Percentiles rank a stretch among this genome's conserved stretches.
Evolutionary conservation across 1,140 invertebrate species (phyloP).

Genomic region (Spodoptera frugiperda): DNA sequence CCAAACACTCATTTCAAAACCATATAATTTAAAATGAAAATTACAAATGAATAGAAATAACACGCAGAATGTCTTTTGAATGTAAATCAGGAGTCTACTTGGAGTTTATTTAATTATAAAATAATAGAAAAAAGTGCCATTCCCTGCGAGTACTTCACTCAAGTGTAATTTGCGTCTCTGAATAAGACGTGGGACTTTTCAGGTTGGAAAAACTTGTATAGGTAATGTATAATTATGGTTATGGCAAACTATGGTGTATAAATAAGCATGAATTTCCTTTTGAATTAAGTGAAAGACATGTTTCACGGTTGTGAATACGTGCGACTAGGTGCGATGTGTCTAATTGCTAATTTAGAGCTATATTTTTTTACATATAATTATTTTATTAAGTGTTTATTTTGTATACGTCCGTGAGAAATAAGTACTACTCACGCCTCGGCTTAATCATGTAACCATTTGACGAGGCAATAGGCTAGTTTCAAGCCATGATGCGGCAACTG

Average conservation of each 20-base stretch:
- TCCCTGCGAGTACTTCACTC: conserved; percentile 11
- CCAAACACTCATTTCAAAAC: background rate
- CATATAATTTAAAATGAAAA: background rate
- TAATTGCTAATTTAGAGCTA: too few species aligned
- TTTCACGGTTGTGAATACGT: background rate
- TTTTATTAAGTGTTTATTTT: too few species aligned
- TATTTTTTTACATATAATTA: too few species aligned
- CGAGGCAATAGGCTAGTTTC: too few species aligned
- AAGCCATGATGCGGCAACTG: too few species aligned
- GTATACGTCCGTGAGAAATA: too few species aligned
- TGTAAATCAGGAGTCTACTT: conserved; percentile 68
- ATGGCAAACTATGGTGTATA: background rate
- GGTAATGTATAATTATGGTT: background rate
- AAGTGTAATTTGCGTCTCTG: conserved; percentile 26
- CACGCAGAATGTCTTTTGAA: conserved; percentile 52
- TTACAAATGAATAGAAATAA: background rate
- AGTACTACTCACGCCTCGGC: too few species aligned
- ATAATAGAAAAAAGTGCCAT: conserved; percentile 57
- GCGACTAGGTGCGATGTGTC: too few species aligned
- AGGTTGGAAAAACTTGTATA: background rate
- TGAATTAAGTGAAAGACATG: background rate
- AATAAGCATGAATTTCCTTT: conserved; percentile 11
- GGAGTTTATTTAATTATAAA: conserved; percentile 71
- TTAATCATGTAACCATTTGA: too few species aligned
- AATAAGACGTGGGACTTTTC: conserved; percentile 32